A percentile compares a stretch with the other conserved stretches of the same genome.
These are phyloP conservation scores for Coranthus polyacanthus DNA, from an alignment of 2,797 vertebrate genomes.

Conservation along the genomic window DNA sequence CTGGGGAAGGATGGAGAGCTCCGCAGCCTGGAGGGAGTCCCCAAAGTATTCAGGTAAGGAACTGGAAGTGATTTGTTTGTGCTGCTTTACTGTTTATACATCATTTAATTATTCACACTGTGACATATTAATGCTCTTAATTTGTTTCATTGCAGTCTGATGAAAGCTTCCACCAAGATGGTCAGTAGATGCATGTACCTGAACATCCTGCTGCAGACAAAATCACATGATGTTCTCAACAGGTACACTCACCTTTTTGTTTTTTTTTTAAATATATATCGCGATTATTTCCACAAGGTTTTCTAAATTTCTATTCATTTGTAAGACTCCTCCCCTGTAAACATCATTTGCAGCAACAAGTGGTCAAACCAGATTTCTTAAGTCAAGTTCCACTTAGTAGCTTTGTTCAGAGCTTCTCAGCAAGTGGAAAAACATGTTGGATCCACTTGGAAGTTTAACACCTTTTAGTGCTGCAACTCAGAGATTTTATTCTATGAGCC, in stretches of 20 bases:
- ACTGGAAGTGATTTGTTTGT: neutral
- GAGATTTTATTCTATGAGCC: too few relatives aligned
- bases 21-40: slow-evolving; percentile 92
- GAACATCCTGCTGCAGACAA: slow-evolving; percentile 95
- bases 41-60: slow-evolving; percentile 93
- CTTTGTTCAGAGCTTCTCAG: neutral
- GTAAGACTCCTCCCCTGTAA: too few relatives aligned
- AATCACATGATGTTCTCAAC: slow-evolving; percentile 90
- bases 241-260: slow-evolving; percentile 80
- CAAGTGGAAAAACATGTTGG: too few relatives aligned
- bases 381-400: neutral
- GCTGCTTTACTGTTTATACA: neutral
- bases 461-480: too few relatives aligned
- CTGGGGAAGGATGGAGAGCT: slow-evolving; percentile 95
- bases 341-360: too few relatives aligned
- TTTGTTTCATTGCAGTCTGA: slow-evolving; percentile 83
- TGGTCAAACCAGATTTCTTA: neutral
- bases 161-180: slow-evolving; percentile 97
- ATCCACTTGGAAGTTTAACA: too few relatives aligned
- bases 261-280: neutral
- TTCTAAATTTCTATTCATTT: too few relatives aligned
- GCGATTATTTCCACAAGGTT: neutral
- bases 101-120: neutral
- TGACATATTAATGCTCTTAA: neutral
- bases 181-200: slow-evolving; percentile 97